phyloP scores from a whole-genome alignment of 2,888 invertebrate genomes.

The Epinotia bilunana region DNA sequence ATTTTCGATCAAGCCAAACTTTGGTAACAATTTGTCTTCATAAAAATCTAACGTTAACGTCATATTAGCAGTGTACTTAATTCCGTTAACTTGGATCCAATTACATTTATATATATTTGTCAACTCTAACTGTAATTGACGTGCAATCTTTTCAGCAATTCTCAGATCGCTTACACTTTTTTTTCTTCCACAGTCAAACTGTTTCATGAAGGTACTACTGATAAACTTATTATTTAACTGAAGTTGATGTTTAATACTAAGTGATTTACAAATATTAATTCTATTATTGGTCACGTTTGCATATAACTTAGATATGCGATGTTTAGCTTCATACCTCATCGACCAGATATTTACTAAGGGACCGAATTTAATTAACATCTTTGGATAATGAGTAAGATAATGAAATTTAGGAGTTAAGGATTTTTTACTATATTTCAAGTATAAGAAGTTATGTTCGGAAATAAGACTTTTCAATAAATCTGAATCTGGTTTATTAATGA shows the following conservation, averaged over 20 bases:
- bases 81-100: slow-evolving; percentile 21
- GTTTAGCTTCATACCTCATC: slow-evolving; percentile 20
- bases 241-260: slow-evolving; percentile 14
- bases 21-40: no score
- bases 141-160: slow-evolving; percentile 19
- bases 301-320: slow-evolving; percentile 23
- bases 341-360: no score
- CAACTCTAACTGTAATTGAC: slow-evolving; percentile 36
- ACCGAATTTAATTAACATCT: no score
- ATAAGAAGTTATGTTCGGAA: no score
- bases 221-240: slow-evolving; percentile 22
- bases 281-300: slow-evolving; percentile 21
- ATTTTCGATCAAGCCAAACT: no score
- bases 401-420: no score
- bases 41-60: no score
- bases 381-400: no score
- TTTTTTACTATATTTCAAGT: no score
- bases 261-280: slow-evolving; percentile 13
- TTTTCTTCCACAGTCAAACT: slow-evolving; percentile 9
- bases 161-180: slow-evolving; percentile 6
- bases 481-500: no score
- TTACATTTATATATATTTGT: slow-evolving; percentile 25
- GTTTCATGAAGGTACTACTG: neutral
- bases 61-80: slow-evolving; percentile 26
- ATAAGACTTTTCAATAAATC: no score